phyloP scores from a whole-genome alignment of 2,888 invertebrate species.

The Nymphalis c-album region DNA sequence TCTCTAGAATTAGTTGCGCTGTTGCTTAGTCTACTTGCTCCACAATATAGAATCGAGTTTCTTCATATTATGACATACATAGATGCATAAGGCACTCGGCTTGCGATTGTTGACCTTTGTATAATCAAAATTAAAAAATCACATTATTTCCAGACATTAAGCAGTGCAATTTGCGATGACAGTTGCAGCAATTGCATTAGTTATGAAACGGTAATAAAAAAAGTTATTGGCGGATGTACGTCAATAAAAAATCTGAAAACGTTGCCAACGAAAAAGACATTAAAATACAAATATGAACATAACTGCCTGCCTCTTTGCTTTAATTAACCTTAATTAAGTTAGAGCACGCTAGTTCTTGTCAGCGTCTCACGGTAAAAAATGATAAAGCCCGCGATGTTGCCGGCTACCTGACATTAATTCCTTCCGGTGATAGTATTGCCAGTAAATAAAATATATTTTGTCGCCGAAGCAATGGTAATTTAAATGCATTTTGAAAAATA shows the following conservation, averaged over 20 bases:
- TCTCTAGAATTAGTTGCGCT: slow-evolving; percentile 79
- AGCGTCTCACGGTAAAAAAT: slow-evolving; percentile 62
- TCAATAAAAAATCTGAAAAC: slow-evolving; percentile 30
- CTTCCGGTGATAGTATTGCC: slow-evolving; percentile 42
- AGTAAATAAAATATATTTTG: slow-evolving; percentile 30
- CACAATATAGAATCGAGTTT: slow-evolving; percentile 70
- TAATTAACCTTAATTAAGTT: slow-evolving; percentile 74
- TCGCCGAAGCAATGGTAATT: slow-evolving; percentile 23
- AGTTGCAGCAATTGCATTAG: slow-evolving; percentile 18
- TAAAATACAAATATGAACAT: slow-evolving; percentile 55
- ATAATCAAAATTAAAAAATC: not conserved
- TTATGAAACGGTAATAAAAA: slow-evolving; percentile 31
- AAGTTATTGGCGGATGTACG: slow-evolving; percentile 27
- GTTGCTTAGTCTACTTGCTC: slow-evolving; percentile 73
- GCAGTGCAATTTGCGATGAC: slow-evolving; percentile 10
- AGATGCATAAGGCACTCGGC: slow-evolving; percentile 54
- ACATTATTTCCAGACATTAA: not conserved
- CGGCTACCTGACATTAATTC: slow-evolving; percentile 43
- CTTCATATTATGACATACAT: slow-evolving; percentile 70
- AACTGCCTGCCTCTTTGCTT: slow-evolving; percentile 52
- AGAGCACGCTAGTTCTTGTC: slow-evolving; percentile 52
- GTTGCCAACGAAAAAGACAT: slow-evolving; percentile 38
- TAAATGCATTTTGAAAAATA: slow-evolving; percentile 12
- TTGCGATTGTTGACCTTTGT: slow-evolving; percentile 26
- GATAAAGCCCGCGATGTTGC: slow-evolving; percentile 50